Evolutionary conservation across 2,888 invertebrate genomes (phyloP).

Genomic region (Oligia latruncula): DNA sequence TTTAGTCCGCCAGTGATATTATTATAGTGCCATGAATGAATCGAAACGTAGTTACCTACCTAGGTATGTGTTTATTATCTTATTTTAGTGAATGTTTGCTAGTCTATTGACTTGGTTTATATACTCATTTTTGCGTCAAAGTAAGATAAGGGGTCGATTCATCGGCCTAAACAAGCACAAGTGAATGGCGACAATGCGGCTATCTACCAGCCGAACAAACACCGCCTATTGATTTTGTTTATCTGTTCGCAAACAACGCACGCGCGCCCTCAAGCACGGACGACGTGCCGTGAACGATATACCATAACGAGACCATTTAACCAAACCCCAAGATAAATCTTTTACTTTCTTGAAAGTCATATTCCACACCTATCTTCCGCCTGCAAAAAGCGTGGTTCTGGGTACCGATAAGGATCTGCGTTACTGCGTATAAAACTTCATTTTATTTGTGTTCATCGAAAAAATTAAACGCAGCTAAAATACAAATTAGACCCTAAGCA

Average conservation of each 20-base stretch:
- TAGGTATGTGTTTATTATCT: too few species aligned
- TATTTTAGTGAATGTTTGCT: neutral
- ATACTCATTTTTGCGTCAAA: constrained; percentile 58
- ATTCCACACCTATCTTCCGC: constrained; percentile 47
- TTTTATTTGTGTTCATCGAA: constrained; percentile 38
- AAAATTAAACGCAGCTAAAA: constrained; percentile 30
- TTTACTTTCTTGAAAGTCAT: constrained; percentile 51
- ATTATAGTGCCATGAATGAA: neutral
- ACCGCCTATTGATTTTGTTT: constrained; percentile 86
- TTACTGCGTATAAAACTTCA: constrained; percentile 42
- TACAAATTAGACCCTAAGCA: constrained; percentile 40
- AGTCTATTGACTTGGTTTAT: constrained; percentile 14
- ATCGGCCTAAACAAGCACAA: constrained; percentile 81
- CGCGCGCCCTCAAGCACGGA: constrained; percentile 67
- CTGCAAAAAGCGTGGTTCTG: constrained; percentile 54
- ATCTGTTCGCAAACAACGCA: constrained; percentile 80
- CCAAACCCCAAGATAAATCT: constrained; percentile 48
- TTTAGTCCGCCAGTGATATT: neutral
- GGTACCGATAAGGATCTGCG: constrained; percentile 51
- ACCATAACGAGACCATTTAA: constrained; percentile 12
- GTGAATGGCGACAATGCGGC: constrained; percentile 82
- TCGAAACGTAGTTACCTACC: neutral
- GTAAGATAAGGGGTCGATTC: constrained; percentile 80
- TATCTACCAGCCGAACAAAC: constrained; percentile 82
- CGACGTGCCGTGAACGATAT: constrained; percentile 43